Conservation (phyloP, 2,888 invertebrate genomes). For the Drymonia ruficornis region DNA sequence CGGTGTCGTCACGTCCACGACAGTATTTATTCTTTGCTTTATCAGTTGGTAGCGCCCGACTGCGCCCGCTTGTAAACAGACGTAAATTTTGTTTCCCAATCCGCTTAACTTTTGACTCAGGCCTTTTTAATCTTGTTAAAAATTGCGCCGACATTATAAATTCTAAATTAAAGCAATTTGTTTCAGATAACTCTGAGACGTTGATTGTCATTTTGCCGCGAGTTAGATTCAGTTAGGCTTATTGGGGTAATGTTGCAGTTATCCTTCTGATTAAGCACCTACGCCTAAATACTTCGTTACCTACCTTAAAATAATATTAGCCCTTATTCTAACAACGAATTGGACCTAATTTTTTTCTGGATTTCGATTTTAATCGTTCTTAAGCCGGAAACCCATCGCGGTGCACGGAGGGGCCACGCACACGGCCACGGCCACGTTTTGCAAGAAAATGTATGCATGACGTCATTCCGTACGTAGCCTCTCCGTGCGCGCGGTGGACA, state of each 20-base stretch:
- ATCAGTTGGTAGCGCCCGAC: constrained; percentile 37
- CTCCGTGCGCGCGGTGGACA: no score
- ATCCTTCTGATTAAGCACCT: constrained; percentile 21
- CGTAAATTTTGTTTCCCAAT: constrained; percentile 56
- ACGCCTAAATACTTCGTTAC: no score
- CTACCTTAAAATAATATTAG: no score
- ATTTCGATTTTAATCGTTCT: no score
- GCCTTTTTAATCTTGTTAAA: constrained; percentile 60
- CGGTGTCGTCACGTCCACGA: constrained; percentile 21
- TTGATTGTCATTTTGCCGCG: constrained; percentile 26
- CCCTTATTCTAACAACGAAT: no score
- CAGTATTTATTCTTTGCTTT: constrained; percentile 38
- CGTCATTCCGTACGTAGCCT: no score
- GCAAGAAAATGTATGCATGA: no score
- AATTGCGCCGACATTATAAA: constrained; percentile 48
- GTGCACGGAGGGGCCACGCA: no score
- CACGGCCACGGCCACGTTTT: no score
- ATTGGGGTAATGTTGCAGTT: constrained; percentile 20
- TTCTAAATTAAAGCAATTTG: constrained; percentile 37
- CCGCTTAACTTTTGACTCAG: constrained; percentile 58
- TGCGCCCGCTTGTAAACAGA: constrained; percentile 45
- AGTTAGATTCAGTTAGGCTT: constrained; percentile 17
- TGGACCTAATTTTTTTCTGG: no score
- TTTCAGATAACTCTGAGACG: constrained; percentile 19
- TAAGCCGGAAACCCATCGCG: no score